A percentile compares a stretch with the other conserved stretches of the same genome.
Conservation (phyloP, 2,888 invertebrate genomes). For the Habrosyne pyritoides region DNA sequence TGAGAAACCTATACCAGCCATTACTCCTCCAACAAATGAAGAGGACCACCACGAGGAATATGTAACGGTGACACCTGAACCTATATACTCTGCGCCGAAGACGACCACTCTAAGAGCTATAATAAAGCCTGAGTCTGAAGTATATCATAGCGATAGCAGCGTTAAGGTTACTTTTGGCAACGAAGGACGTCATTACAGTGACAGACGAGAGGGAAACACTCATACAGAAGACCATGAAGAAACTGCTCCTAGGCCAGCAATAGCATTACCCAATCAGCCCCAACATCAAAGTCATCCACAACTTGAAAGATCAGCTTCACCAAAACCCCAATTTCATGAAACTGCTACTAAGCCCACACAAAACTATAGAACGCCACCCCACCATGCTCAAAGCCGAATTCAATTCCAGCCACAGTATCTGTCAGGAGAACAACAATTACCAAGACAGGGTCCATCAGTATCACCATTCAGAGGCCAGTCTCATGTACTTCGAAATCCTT, state of each 20-base stretch:
- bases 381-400: constrained; percentile 61
- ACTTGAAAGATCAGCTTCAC: constrained; percentile 58
- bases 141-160: constrained; percentile 91
- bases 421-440: constrained; percentile 71
- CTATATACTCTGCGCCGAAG: constrained; percentile 80
- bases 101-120: constrained; percentile 92
- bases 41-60: constrained; percentile 84
- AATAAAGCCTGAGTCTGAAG: constrained; percentile 93
- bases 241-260: constrained; percentile 86
- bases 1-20: constrained; percentile 91
- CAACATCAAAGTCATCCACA: constrained; percentile 50
- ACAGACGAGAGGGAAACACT: constrained; percentile 59
- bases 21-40: constrained; percentile 88
- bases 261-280: constrained; percentile 77
- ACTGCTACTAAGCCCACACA: constrained; percentile 52
- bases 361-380: constrained; percentile 51
- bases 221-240: constrained; percentile 81
- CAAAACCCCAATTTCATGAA: constrained; percentile 54
- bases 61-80: constrained; percentile 81
- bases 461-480: constrained; percentile 67
- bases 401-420: constrained; percentile 74
- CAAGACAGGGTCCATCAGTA: constrained; percentile 68
- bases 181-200: constrained; percentile 79
- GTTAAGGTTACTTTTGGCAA: constrained; percentile 92
- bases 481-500: constrained; percentile 57